These are phyloP conservation scores for Anguilla anguilla DNA, from an alignment of 2,797 vertebrate species.

Conservation along the genomic window DNA sequence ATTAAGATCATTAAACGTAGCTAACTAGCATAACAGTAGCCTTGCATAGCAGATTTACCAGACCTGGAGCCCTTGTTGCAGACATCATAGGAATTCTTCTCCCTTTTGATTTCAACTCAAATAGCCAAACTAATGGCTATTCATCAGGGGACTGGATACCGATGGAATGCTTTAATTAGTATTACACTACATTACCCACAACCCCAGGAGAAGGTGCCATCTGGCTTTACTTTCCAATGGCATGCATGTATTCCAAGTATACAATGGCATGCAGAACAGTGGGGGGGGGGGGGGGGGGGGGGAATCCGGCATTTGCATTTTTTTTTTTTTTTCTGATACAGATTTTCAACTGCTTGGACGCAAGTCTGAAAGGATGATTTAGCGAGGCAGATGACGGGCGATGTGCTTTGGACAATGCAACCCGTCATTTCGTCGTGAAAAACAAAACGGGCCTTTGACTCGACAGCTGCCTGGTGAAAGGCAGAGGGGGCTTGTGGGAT, in stretches of 20 bases:
- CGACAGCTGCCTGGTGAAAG: not conserved
- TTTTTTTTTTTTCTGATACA: not conserved
- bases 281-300: not conserved
- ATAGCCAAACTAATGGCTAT: not conserved
- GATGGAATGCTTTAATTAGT: not conserved
- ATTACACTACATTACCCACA: not conserved
- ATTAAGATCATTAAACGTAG: too few relatives aligned
- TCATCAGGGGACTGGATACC: not conserved
- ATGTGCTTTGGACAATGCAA: not conserved
- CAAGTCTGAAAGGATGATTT: not conserved
- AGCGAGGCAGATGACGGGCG: not conserved
- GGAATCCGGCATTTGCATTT: not conserved
- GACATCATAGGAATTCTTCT: not conserved
- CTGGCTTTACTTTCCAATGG: not conserved
- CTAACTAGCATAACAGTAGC: too few relatives aligned
- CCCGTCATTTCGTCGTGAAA: not conserved
- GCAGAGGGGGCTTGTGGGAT: not conserved
- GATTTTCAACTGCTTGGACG: not conserved
- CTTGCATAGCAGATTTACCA: too few relatives aligned
- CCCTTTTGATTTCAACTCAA: not conserved
- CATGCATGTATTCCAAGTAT: not conserved
- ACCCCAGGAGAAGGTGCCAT: not conserved
- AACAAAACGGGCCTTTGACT: not conserved
- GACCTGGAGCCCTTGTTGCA: not conserved
- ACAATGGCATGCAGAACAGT: not conserved